Evolutionary conservation across 2,797 vertebrate species (phyloP), one percentile per base, ranked within the genome.

Genomic region (Synaphobranchus kaupii): DNA sequence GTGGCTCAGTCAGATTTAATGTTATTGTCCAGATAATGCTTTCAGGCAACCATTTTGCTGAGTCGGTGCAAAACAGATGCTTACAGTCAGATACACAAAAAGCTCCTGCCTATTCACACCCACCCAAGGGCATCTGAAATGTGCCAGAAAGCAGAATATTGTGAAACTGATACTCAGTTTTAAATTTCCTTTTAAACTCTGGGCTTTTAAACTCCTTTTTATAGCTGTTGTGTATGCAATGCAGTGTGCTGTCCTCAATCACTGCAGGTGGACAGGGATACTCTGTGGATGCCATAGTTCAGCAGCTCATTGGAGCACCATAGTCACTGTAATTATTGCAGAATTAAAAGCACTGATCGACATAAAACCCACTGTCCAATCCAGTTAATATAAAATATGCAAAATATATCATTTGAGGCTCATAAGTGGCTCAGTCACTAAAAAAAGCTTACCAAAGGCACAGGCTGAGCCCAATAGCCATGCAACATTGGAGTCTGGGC

Each of bases 11-110:
- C 63, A 84, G 34, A 73, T 84, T 31, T 60, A 9, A 9, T 52
- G 71, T 83, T 86, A 73, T 68, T 84, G 73, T 86, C 84, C 84
- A 88, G 82, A 88, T 86, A 89, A 88, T 86, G 88, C 84, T 86
- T 83, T 85, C 54, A 88, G 78, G 87, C 84, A 84, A 84, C 63
- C n/a, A 3, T 87, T 89, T 54, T 89, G 83, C 85, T 88, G 85
- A 87, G 85, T 63, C 85, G 84, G 66, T 86, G 85, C 81, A 85
- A 86, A 87, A 85, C 84, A 3, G 39, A 88, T 54, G 17, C 58
- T 54, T 66, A 44, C 58, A 54, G n/a, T 9, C 25, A 15, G 34
- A 66, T 9, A n/a, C 34, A 81, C 44, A 39, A 15, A 63, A 83
- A 81, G 50, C 56, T 25, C 44, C 34, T 47, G 76, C n/a, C 80